phyloP scores from a whole-genome alignment of 2,797 vertebrate genomes.

The Pempheris klunzingeri region DNA sequence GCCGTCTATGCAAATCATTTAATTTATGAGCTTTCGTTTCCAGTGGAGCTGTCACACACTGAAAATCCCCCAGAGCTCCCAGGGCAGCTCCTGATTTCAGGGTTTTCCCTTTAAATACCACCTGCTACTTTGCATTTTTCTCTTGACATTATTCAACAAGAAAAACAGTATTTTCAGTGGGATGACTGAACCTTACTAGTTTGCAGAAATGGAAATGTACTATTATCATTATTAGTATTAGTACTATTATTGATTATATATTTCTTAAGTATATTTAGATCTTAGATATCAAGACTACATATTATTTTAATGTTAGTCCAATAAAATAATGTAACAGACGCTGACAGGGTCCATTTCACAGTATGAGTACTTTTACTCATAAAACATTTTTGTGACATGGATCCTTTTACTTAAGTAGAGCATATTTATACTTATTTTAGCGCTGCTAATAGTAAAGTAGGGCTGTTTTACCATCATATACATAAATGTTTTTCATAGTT shows the following conservation, averaged over 20 bases:
- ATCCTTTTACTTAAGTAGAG: background rate
- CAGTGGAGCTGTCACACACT: constrained; percentile 17
- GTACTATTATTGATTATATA: too few relatives aligned
- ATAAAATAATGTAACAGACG: background rate
- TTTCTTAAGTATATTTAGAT: too few relatives aligned
- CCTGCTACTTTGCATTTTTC: constrained; percentile 30
- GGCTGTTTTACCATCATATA: background rate
- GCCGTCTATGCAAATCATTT: constrained; percentile 44
- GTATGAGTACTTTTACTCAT: background rate
- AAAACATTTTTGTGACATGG: background rate
- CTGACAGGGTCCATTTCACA: background rate
- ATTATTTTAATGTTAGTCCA: background rate
- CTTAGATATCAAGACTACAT: too few relatives aligned
- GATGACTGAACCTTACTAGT: background rate
- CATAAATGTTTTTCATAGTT: background rate
- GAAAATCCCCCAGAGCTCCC: constrained; percentile 8
- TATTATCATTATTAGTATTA: background rate
- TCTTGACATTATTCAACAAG: constrained; percentile 9
- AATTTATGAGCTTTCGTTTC: background rate
- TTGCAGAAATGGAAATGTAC: background rate
- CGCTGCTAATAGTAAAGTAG: background rate
- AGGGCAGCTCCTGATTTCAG: background rate
- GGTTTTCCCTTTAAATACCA: background rate
- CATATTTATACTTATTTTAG: background rate
- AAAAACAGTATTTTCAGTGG: constrained; percentile 18